Evolutionary conservation across 2,888 invertebrate species (phyloP), one percentile per base, ranked within the genome.

Genomic region (Melieria crassipennis): DNA sequence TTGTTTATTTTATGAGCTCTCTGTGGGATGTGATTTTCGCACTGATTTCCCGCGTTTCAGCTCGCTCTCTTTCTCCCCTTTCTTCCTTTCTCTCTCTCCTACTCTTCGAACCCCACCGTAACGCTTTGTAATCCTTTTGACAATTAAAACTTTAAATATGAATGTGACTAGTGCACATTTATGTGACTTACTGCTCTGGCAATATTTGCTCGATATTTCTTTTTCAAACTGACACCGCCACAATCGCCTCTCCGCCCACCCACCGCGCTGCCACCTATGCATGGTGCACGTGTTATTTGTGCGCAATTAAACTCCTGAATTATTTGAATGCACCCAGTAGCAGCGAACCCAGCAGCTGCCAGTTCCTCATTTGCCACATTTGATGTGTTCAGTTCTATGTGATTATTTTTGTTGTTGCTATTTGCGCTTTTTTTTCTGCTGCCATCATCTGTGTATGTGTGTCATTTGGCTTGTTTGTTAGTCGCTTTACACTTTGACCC

Each of bases 221-320:
- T 30, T 30, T 30, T 30, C 30, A 30, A 1, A 30, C 30, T 30
- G 2, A 30, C 30, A 30, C 30, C 30, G 30, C 3, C 30, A 1
- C 30, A 30, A 3, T 30, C 3, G 30, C 30, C 30, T 30, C 30
- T 30, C 30, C 30, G 3, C 30, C 30, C 30, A 30, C 30, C 30
- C 30, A 30, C 3, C 3, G 0, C 30, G 30, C 30, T 30, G 30
- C 30, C 30, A 30, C 30, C 30, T 30, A 30, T 30, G 58, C 58
- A 50, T 66, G 58, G 42, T 66, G 66, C 47, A 50, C 61, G 62
- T 61, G 62, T 69, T 69, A 66, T 58, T 69, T 69, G 68, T 62
- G 68, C 68, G 55, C 68, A 69, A 69, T 69, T 69, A 62, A 69
- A 69, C 68, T 61, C 61, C 55, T 69, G 61, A 69, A 69, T 69